Evolutionary conservation across 2,888 invertebrate species (phyloP), one percentile per base, ranked within the genome.

Genomic region (Clusia tigrina): DNA sequence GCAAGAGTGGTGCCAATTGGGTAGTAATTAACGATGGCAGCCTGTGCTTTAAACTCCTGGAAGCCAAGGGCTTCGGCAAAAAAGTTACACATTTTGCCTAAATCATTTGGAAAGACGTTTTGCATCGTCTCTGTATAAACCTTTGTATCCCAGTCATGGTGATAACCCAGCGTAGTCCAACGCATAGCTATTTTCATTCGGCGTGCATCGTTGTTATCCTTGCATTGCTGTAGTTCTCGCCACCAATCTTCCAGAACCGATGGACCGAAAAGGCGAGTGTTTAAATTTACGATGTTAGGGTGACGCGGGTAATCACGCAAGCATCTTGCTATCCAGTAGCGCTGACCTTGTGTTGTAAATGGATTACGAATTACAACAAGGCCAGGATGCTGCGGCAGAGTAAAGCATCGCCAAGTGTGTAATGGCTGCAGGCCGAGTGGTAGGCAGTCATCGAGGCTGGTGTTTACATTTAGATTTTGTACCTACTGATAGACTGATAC

Each of bases 141-240:
- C 87, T 98, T 99, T 59, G 94, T 93, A 76, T 96, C 91, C 98
- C 99, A 99, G 81, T 99, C 91, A 83, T 99, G 97, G 84, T 99
- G 98, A 81, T 97, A 98, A 15, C 99, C 99, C 37, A 98, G 84
- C 0, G 98, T 99, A 1, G 92, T 89, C 99, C 99, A 99, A 73
- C 98, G 86, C 72, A 99, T 82, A 64, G 71, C 86, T 65, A 69
- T 78, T 72, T 74, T 82, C 75, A 82, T 71, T 2, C 81, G 83
- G 71, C 71, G 69, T 1, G 58, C 62, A 9, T 71, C 68, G 22
- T 70, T 66, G 23, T 67, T 68, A 46, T 80, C 71, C 1, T 26
- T 64, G 23, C 74, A 73, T 1, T 69, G 60, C 25, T 84, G 77
- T 74, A 78, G 85, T 82, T 77, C 88, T 87, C 68, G 85, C 83